A percentile compares a stretch with the other conserved stretches of the same genome.
Evolutionary conservation across 2,888 invertebrate genomes (phyloP).

Genomic region (Caprella mutica): DNA sequence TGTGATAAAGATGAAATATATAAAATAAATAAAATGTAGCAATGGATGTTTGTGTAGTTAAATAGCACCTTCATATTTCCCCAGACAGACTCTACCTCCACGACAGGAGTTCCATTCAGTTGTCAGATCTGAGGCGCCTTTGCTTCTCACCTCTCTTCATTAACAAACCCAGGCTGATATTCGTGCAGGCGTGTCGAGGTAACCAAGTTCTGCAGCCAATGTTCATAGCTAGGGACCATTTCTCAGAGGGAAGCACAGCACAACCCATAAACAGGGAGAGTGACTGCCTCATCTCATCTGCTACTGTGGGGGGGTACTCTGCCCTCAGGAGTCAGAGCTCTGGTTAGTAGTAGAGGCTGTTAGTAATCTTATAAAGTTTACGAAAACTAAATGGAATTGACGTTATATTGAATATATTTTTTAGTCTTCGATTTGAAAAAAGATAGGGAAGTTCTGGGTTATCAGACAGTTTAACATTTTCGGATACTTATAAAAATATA

Average conservation of each 20-base stretch:
- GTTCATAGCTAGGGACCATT: slow-evolving; percentile 2
- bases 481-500: too few relatives aligned
- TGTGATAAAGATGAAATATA: too few relatives aligned
- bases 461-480: too few relatives aligned
- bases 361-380: background rate
- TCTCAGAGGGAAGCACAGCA: slow-evolving; percentile 14
- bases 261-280: slow-evolving; percentile 20
- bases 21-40: too few relatives aligned
- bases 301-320: slow-evolving; percentile 24
- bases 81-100: slow-evolving; percentile 28
- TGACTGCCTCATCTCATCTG: slow-evolving; percentile 27
- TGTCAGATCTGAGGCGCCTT: slow-evolving; percentile 18
- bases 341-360: slow-evolving; percentile 11
- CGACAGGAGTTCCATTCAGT: slow-evolving; percentile 19
- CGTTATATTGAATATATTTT: too few relatives aligned
- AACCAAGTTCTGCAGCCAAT: slow-evolving; percentile 19
- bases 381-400: too few relatives aligned
- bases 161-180: slow-evolving; percentile 28
- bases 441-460: too few relatives aligned
- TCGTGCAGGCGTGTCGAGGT: slow-evolving; percentile 32
- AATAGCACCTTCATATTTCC: background rate
- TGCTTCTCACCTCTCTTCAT: slow-evolving; percentile 22
- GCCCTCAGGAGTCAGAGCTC: slow-evolving; percentile 27
- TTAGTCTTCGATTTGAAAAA: too few relatives aligned
- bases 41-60: too few relatives aligned